Percentiles rank a stretch among this genome's conserved stretches.
Evolutionary conservation across 92 coral and sea anemone species (phyloP).

Genomic region (Isaurus tuberculatus): DNA sequence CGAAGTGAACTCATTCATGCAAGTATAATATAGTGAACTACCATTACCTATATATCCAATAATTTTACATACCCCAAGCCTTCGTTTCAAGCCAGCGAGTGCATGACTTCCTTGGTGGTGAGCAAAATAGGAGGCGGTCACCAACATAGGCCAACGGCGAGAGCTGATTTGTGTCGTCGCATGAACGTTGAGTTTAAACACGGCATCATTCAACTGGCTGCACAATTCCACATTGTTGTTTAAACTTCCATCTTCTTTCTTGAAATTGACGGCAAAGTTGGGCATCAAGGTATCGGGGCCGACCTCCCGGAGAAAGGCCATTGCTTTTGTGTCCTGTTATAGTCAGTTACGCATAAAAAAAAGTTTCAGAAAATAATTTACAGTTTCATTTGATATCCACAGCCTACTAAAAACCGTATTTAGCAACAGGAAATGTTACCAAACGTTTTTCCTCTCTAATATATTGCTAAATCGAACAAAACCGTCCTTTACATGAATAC

Average conservation of each 20-base stretch:
- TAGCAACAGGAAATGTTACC: too few species aligned
- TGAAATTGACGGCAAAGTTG: slow-evolving; percentile 67
- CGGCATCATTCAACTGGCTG: slow-evolving; percentile 38
- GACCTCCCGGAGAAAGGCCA: slow-evolving; percentile 53
- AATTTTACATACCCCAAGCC: slow-evolving; percentile 53
- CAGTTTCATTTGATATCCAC: too few species aligned
- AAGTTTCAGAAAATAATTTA: too few species aligned
- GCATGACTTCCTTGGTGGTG: slow-evolving; percentile 36
- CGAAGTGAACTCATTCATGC: too few species aligned
- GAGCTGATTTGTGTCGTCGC: slow-evolving; percentile 39
- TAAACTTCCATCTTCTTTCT: not conserved
- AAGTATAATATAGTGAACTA: too few species aligned
- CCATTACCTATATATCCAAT: too few species aligned
- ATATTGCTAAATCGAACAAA: too few species aligned
- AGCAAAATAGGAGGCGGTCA: slow-evolving; percentile 58
- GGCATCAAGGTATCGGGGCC: slow-evolving; percentile 74
- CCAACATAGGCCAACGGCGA: slow-evolving; percentile 60
- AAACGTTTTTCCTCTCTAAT: too few species aligned
- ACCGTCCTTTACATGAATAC: too few species aligned
- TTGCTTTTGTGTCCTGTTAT: slow-evolving; percentile 49
- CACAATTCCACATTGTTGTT: not conserved
- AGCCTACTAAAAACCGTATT: too few species aligned
- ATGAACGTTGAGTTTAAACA: slow-evolving; percentile 49
- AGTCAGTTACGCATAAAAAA: not conserved
- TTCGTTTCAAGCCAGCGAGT: slow-evolving; percentile 25